Base-by-base conservation (phyloP, 64 coral and sea anemone species). In the Actinia tenebrosa region DNA sequence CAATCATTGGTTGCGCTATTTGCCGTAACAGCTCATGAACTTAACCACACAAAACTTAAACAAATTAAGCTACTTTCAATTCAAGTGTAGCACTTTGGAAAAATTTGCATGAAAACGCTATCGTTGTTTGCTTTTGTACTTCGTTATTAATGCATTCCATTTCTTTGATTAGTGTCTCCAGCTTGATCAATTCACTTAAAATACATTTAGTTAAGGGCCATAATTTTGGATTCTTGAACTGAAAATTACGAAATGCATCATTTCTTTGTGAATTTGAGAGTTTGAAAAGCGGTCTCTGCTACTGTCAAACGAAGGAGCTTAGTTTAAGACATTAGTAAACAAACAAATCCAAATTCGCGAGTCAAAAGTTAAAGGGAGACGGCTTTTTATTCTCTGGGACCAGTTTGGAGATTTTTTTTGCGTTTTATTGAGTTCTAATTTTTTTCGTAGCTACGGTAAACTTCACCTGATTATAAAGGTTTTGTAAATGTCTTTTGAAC, bases 101-200 rank as follows among this genome's bases (percentile, higher is more conserved):
- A 75, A 75, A 75, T 75, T 72, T 75, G 69, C 25, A 75, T 75
- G 13, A 75, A 42, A 75, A 75, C 69, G 69, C 69, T 75, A 75
- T 30, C 42, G 27, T 75, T 75, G 14, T 75, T 75, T 75, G 25
- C 69, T 75, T 75, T 14, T 75, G 69, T 75, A 37, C 25, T 75
- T 14, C 23, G 42, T 37, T 37, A 37, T 37, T 37, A 75, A 75
- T 27, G 27, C n/a, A 75, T 75, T 75, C 27, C 27, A 42, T 75
- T 11, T 26, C 19, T 66, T 66, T 75, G 69, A 14, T 42, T 26
- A 75, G 25, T 30, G 27, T 75, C 26, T 42, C 13, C 10, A 42
- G 7, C 63, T 66, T 66, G 5, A 2, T 7, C 23, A 75, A 42
- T 3, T 75, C 69, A 42, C 7, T 14, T n/a, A 75, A 42, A 75